These are phyloP conservation scores for Galerucella pusilla DNA, from an alignment of 2,888 invertebrate genomes.

Conservation along the genomic window DNA sequence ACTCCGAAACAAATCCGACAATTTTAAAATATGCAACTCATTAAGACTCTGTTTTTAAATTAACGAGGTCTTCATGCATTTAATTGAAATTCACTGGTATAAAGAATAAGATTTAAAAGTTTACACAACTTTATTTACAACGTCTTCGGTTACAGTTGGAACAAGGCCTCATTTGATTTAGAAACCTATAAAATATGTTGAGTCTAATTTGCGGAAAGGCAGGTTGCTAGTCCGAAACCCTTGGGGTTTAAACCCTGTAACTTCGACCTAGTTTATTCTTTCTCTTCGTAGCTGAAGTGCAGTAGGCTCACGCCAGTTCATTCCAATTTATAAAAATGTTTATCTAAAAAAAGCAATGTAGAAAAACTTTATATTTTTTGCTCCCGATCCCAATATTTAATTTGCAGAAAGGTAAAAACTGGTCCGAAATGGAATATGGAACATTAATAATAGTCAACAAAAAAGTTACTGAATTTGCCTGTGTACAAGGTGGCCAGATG, in stretches of 20 bases:
- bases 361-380: no score
- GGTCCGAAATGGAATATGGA: no score
- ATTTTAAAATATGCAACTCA: not conserved
- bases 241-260: conserved; percentile 2
- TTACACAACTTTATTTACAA: not conserved
- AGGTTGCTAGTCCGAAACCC: conserved; percentile 2
- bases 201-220: conserved; percentile 1
- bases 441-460: no score
- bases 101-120: not conserved
- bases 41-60: not conserved
- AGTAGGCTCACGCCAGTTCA: not conserved
- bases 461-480: no score
- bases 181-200: conserved; percentile 6
- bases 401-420: no score
- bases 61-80: not conserved
- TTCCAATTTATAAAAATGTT: conserved; percentile 1
- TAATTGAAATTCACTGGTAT: not conserved
- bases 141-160: not conserved
- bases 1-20: no score
- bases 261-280: not conserved
- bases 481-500: no score
- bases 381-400: no score
- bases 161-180: conserved; percentile 2
- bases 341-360: not conserved
- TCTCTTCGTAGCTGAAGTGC: not conserved